Base-by-base conservation (phyloP, 1,140 invertebrate species). In the Trinorchestia longiramus region DNA sequence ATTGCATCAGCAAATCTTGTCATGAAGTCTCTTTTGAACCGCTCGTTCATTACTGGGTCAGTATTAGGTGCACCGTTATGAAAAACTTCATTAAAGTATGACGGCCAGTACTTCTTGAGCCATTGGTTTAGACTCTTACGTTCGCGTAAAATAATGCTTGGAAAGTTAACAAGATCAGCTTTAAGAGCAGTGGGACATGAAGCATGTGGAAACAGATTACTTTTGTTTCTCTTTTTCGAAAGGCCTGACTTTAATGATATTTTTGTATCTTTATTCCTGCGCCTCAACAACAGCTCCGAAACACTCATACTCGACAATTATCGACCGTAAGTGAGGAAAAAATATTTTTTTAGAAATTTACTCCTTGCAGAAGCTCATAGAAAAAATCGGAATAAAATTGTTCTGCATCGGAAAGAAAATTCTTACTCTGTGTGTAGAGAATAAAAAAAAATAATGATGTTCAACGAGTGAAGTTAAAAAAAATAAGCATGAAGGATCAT, bases 31-130 rank as follows among this genome's bases (percentile, higher is more conserved):
- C 44, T 94, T 36, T 94, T 94, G 92, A 94, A 94, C 8, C 44
- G 15, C n/a, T 43, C 92, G 44, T 94, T 94, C 92, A 94, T 94
- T 8, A 94, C 44, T 94, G 92, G 92, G 43, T 94, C 92, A 45
- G 92, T 94, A 47, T 94, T 94, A 6, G 92, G 92, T 17, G 92
- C 92, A 8, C 92, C 92, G 92, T 94, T 94, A 17, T 47, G 43
- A 94, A 94, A 77, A 88, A 95, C 95, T 77, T 95, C 95, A 95
- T 77, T 77, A n/a, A 95, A 95, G 43, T 95, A 95, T 17, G 95
- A 87, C 4, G 95, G 95, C 95, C 95, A 95, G 53, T 95, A 95
- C 53, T 95, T 95, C n/a, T 95, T 95, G 41, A 95, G 95, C 95
- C 95, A 95, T 53, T 95, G 95, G 41, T 95, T 77, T 47, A 95